Base-by-base conservation (phyloP, 1,140 invertebrate genomes). In the Drosophila kepulauana region DNA sequence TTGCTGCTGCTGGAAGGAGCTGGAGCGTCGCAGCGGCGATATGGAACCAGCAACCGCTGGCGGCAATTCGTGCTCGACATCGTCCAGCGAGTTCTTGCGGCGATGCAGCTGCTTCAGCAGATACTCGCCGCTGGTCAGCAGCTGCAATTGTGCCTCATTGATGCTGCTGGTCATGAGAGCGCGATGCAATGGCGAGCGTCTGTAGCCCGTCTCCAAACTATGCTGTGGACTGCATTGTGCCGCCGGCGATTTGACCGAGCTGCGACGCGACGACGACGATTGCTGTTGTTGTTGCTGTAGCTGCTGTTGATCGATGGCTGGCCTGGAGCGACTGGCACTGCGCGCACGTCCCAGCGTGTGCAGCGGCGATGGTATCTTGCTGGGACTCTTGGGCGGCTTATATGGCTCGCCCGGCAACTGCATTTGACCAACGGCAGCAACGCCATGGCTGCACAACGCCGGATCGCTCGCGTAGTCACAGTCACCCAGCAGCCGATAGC, bases 281-380 rank as follows among this genome's bases (percentile, higher is more conserved):
- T 94, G 64, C 96, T 95, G 59, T 30, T 63, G 61, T 33, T 63
- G 95, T 7, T 33, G 30, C 30, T 33, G 30, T 7, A 33, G 7
- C 30, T 33, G 61, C 46, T 64, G 61, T 35, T 64, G 95, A 95
- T 93, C 85, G 15, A 90, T 65, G 3, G 81, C 63, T 11, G 84
- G 79, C 41, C 91, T 87, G n/a, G 91, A 86, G 73, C 93, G 93
- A 75, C 93, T 93, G 61, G 93, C 82, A 86, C 93, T 94, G 68
- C 93, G 85, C 35, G 93, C 92, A 80, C 94, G 91, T 48, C 93
- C 93, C 77, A 94, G 72, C 28, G 93, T 92, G 81, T 95, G 94
- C 72, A 94, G 92, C 35, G 94, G 94, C 20, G 94, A 95, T n/a
- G 94, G 94, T 62, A 95, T 95, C 82, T 95, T 95, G 4, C 94